A percentile compares a stretch with the other conserved stretches of the same genome.
These are phyloP conservation scores for Machimus atricapillus DNA, from an alignment of 2,888 invertebrate species.

Conservation along the genomic window DNA sequence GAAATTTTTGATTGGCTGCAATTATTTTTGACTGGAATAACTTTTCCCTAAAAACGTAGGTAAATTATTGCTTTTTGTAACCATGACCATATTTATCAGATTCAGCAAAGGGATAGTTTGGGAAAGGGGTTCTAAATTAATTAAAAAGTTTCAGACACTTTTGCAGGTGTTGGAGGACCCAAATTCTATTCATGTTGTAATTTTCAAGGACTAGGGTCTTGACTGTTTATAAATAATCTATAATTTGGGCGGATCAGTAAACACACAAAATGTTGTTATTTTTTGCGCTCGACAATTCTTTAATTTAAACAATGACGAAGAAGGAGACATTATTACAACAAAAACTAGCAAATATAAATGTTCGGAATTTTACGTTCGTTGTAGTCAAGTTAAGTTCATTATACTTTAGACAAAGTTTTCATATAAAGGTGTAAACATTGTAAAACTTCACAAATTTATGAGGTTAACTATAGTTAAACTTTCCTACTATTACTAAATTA, in stretches of 20 bases:
- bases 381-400: too few species aligned
- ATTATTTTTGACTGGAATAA: not conserved
- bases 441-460: not conserved
- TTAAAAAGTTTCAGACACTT: not conserved
- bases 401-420: too few species aligned
- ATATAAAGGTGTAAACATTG: not conserved
- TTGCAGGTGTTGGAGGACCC: too few species aligned
- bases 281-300: not conserved
- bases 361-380: too few species aligned
- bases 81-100: not conserved
- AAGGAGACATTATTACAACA: not conserved
- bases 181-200: not conserved
- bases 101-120: not conserved
- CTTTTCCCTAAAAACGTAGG: not conserved
- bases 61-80: not conserved
- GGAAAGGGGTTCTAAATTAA: not conserved
- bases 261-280: not conserved
- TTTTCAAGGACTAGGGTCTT: not conserved
- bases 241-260: not conserved
- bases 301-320: not conserved
- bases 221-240: not conserved
- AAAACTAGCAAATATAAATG: not conserved
- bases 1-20: not conserved
- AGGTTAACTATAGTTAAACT: not conserved
- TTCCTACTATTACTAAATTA: not conserved